Evolutionary conservation across 2,113 vertebrate species (phyloP).

Genomic region (Paradoxurus hermaphroditus): DNA sequence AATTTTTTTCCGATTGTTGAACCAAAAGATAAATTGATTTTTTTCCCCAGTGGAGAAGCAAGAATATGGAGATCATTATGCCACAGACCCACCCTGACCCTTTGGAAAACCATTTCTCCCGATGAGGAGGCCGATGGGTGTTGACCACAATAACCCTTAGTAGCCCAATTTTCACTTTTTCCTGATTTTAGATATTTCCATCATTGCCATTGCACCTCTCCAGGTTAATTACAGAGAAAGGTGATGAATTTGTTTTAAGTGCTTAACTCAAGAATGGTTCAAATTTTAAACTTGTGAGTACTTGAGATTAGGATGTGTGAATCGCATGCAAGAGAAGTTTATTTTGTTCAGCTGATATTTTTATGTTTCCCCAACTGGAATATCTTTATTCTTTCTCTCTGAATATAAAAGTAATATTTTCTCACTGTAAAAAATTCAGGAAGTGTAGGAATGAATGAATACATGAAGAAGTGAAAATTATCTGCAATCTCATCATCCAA

Average conservation of each 20-base stretch:
- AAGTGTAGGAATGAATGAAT: background rate
- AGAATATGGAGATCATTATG: background rate
- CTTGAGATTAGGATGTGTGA: background rate
- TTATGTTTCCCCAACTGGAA: background rate
- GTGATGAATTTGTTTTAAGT: slow-evolving; percentile 34
- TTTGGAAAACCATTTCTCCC: slow-evolving; percentile 22
- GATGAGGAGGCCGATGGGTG: background rate
- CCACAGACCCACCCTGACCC: background rate
- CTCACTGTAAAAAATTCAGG: slow-evolving; percentile 19
- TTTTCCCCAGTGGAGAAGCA: background rate
- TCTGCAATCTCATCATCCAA: background rate
- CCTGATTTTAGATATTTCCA: slow-evolving; percentile 5
- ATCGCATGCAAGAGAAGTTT: background rate
- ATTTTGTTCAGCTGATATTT: background rate
- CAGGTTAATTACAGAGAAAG: slow-evolving; percentile 26
- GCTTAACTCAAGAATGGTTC: background rate
- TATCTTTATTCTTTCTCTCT: slow-evolving; percentile 27
- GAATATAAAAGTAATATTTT: background rate
- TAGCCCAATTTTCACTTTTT: background rate
- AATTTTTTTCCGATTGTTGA: background rate
- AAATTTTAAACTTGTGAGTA: slow-evolving; percentile 28
- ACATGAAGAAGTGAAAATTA: slow-evolving; percentile 3
- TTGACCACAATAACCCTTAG: background rate
- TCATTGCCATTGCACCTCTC: background rate
- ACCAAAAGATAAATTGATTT: background rate